Conservation (phyloP, 2,113 vertebrate genomes). For the Nettapus auritus region DNA sequence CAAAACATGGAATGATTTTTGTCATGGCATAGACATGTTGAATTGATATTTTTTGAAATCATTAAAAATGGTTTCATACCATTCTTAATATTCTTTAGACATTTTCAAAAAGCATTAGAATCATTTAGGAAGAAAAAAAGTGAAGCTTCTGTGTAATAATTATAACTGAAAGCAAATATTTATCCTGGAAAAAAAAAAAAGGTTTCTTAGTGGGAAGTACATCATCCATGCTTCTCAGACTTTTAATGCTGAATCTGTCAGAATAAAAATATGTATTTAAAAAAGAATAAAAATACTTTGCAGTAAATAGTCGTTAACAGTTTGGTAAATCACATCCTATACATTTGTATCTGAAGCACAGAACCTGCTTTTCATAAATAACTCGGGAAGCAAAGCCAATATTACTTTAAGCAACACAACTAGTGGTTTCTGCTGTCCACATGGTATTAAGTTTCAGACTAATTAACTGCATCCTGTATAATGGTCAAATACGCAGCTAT, state of each 20-base stretch:
- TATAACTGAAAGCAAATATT: neutral
- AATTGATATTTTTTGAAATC: neutral
- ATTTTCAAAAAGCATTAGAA: neutral
- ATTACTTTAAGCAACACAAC: conserved; percentile 10
- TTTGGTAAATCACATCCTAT: neutral
- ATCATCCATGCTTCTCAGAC: neutral
- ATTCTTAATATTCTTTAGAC: neutral
- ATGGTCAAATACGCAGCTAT: neutral
- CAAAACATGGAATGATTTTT: neutral
- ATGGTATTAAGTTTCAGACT: neutral
- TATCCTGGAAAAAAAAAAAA: neutral
- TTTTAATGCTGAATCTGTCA: neutral
- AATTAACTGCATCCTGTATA: neutral
- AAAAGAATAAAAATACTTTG: neutral
- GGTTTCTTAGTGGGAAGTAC: neutral
- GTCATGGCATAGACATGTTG: neutral
- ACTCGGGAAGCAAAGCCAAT: neutral
- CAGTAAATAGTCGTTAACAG: neutral
- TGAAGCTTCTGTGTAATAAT: neutral
- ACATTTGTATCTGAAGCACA: neutral
- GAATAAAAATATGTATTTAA: neutral
- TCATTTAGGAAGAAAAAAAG: neutral
- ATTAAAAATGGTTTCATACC: neutral
- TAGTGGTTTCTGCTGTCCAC: neutral
- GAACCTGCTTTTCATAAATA: conserved; percentile 5